Conservation (phyloP, 2,113 vertebrate genomes). For the Tyrannus savana region DNA sequence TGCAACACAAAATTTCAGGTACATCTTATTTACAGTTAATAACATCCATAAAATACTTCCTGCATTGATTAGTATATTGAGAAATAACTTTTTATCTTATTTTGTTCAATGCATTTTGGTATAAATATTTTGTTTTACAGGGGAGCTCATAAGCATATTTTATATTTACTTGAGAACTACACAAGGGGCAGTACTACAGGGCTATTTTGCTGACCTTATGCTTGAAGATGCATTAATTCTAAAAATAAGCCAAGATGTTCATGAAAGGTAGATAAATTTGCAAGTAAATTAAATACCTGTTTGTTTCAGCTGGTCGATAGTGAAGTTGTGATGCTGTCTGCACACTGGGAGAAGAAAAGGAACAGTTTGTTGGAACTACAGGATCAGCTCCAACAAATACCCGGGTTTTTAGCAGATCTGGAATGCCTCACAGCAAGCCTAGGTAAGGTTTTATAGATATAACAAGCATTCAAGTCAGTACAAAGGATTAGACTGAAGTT, state of each 20-base stretch:
- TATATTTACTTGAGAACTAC: neutral
- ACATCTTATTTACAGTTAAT: neutral
- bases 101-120: neutral
- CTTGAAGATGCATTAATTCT: neutral
- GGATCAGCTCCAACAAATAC: conserved; percentile 89
- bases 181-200: neutral
- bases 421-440: conserved; percentile 84
- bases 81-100: neutral
- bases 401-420: conserved; percentile 82
- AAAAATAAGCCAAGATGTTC: neutral
- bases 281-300: neutral
- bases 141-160: neutral
- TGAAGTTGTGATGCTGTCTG: conserved; percentile 93
- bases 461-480: neutral
- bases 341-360: conserved; percentile 90
- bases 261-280: neutral
- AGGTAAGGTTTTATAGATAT: conserved; percentile 72
- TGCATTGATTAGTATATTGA: neutral
- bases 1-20: neutral
- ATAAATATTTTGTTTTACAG: neutral
- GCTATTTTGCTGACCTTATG: neutral
- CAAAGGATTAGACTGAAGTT: neutral
- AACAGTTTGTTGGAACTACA: conserved; percentile 82
- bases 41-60: neutral
- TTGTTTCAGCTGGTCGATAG: conserved; percentile 85